Base-by-base conservation (phyloP, 1,140 invertebrate genomes). In the Hyles euphorbiae region DNA sequence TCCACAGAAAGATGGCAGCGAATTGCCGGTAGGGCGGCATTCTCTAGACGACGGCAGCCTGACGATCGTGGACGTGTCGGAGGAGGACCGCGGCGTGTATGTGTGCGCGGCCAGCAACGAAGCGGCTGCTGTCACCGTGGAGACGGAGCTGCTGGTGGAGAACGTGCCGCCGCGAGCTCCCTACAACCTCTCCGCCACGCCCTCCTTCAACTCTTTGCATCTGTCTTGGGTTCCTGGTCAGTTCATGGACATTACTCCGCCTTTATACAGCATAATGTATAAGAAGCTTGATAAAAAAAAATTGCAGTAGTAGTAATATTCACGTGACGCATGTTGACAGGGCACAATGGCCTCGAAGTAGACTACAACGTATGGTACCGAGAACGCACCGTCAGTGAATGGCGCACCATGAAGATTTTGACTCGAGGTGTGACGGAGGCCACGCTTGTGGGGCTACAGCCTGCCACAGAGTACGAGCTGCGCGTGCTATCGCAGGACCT, bases 71-170 rank as follows among this genome's bases (percentile, higher is more conserved):
- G 92, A 93, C 59, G 92, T 98, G 22, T 91, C 93, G 60, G 96
- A 98, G 85, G 92, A 93, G 59, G 98, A 99, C 89, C 93, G 97
- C 73, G 97, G 97, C 4, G 88, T 94, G 60, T 98, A 98, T 87
- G 95, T 97, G 81, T 99, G 98, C 85, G 93, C 96, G 40, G 95
- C 96, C 2, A 95, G 93, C 63, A 99, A 98, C 88, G 96, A 97
- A 76, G 96, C 97, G 6, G 96, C 96, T n/a, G 96, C 95, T 7
- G 93, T 98, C 34, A 93, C 95, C 2, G 92, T 94, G 1, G 94
- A 96, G 81, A 96, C 97, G 2, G 95, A 97, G 87, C 90, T 99
- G 44, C 93, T 97, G 80, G 94, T 99, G 55, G 93, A 97, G 88
- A 93, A 97, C 74, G 91, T 93, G 44, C 94, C 96, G 34, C 97